Percentiles rank a stretch among this genome's conserved stretches.
These are phyloP conservation scores for Dicyrtoma fusca DNA, from an alignment of 2,888 invertebrate genomes.

Conservation along the genomic window DNA sequence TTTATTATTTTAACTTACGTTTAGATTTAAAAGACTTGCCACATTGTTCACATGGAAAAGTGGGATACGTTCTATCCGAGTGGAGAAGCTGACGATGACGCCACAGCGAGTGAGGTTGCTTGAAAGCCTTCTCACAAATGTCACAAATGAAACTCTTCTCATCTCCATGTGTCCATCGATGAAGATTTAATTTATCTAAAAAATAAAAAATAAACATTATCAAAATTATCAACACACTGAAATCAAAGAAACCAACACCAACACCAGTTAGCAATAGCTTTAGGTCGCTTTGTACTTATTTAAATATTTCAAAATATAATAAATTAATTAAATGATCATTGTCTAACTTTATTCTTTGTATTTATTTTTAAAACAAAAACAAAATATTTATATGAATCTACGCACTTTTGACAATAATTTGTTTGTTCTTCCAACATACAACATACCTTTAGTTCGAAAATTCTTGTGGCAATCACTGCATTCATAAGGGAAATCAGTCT, in stretches of 20 bases:
- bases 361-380: too few relatives aligned
- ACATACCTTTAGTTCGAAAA: constrained; percentile 32
- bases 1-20: constrained; percentile 20
- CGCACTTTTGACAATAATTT: background rate
- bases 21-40: constrained; percentile 25
- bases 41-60: constrained; percentile 26
- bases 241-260: too few relatives aligned
- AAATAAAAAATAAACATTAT: background rate
- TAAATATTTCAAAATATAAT: too few relatives aligned
- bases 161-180: constrained; percentile 31
- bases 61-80: background rate
- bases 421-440: background rate
- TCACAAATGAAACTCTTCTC: constrained; percentile 29
- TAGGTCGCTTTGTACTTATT: too few relatives aligned
- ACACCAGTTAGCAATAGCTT: too few relatives aligned
- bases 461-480: constrained; percentile 32
- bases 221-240: background rate
- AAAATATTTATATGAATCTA: too few relatives aligned
- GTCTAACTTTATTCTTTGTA: too few relatives aligned
- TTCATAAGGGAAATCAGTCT: constrained; percentile 22
- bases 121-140: constrained; percentile 29
- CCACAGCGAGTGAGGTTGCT: constrained; percentile 31
- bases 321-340: background rate
- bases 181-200: constrained; percentile 31
- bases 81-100: constrained; percentile 27